Base-by-base conservation (phyloP, 2,888 invertebrate genomes). In the Brenthis hecate region DNA sequence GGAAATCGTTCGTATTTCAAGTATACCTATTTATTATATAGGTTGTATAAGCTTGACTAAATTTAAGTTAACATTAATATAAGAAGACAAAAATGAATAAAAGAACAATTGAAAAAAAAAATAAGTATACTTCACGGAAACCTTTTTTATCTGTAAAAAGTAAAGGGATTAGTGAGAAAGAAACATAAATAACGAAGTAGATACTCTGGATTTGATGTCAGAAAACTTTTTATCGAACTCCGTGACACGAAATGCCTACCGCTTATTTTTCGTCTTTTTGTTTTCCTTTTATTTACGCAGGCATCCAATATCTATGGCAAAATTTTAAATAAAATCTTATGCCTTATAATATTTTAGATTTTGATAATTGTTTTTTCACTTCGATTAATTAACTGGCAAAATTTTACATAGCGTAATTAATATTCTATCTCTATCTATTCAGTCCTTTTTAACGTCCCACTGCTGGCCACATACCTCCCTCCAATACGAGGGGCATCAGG, bases 101-200 rank as follows among this genome's bases (percentile, higher is more conserved):
- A 28, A 19, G 11, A 61, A 2, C 16, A 51, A 51, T 32, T 6
- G 36, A 50, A 32, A 61, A 50, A 32, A 61, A 53, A n/a, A 16
- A 53, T 53, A n/a, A 62, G 16, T 13, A 28, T 13, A 36, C 16
- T 13, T 53, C 16, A 16, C n/a, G 16, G n/a, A 53, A 62, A 62
- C 13, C 53, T 48, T 28, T 36, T 53, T 74, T 69, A 65, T 56
- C 74, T 65, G 64, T 69, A 72, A 71, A 74, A 73, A 71, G 70
- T 68, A 74, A 72, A 68, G 68, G 72, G 71, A 71, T 74, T 74
- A 74, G 64, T 69, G 70, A 60, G 60, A 69, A 66, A 57, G 71
- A 69, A 73, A 73, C 71, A 70, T 74, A 74, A 74, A 74, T 74
- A 74, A 73, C 72, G 64, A 69, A 71, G 68, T 58, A 72, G 73